Evolutionary conservation across 2,888 invertebrate genomes (phyloP).

Genomic region (Desoria tigrina): DNA sequence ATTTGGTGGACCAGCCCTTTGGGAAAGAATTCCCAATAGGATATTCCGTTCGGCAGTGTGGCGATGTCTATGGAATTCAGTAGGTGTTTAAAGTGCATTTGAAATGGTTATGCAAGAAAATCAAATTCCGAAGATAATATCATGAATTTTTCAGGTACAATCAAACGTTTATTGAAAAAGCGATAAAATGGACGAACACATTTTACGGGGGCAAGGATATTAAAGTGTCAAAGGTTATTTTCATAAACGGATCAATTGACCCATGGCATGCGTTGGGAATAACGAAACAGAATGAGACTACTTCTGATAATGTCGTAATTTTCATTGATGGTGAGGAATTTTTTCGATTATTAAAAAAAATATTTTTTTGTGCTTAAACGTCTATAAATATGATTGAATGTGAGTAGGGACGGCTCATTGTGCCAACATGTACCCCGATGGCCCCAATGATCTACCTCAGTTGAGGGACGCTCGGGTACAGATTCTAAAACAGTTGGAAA

Average conservation of each 20-base stretch:
- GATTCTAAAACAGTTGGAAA: slow-evolving; percentile 64
- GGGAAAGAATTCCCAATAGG: slow-evolving; percentile 73
- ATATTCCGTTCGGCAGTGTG: slow-evolving; percentile 78
- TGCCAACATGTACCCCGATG: slow-evolving; percentile 73
- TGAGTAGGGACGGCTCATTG: slow-evolving; percentile 86
- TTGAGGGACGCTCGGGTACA: slow-evolving; percentile 69
- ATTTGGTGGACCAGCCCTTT: slow-evolving; percentile 65
- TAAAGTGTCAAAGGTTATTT: slow-evolving; percentile 57
- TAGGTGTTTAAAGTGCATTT: slow-evolving; percentile 13
- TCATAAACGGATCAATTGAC: slow-evolving; percentile 60
- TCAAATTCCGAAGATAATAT: not conserved
- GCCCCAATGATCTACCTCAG: slow-evolving; percentile 65
- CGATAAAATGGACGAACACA: slow-evolving; percentile 58
- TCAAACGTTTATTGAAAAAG: slow-evolving; percentile 54
- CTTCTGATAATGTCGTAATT: slow-evolving; percentile 56
- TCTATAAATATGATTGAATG: no score
- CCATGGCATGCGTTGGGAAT: slow-evolving; percentile 62
- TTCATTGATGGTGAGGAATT: slow-evolving; percentile 57
- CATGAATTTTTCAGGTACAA: slow-evolving; percentile 53
- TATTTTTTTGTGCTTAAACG: slow-evolving; percentile 8
- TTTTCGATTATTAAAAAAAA: not conserved
- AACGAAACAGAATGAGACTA: slow-evolving; percentile 54
- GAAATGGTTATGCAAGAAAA: not conserved
- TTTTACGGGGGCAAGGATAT: slow-evolving; percentile 58
- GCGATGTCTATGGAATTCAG: slow-evolving; percentile 72